Evolutionary conservation across 2,113 vertebrate species (phyloP), one percentile per base, ranked within the genome.

Genomic region (Tretioscincus oriximinensis): DNA sequence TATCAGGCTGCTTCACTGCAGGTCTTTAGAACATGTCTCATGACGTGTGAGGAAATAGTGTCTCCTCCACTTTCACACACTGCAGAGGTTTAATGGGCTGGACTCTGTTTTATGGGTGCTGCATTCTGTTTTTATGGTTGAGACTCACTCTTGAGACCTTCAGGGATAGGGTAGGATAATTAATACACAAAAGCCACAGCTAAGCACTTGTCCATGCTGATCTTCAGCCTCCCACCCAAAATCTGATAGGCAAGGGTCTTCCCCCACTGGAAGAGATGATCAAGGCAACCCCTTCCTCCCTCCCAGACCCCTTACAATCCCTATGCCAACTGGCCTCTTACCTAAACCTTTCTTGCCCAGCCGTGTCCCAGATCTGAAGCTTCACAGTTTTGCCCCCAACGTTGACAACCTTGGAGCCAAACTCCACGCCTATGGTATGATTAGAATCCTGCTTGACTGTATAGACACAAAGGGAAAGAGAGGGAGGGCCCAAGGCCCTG

Each of bases 301-400:
- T 68, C 66, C 20, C 22, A 6, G 24, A 65, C 18, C 7, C 20
- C 60, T 61, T 61, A 22, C 21, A 20, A 21, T 7, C 18, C 60
- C 35, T 41, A 41, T 21, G 18, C 60, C 20, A 20, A 11, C 0
- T 31, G 1, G 3, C 5, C 1, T 12, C 80, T 73, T 94, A 98
- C 97, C 97, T 96, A 90, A 98, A 98, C 61, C 97, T 94, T 74
- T 98, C 97, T 89, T 98, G 97, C 61, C 97, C 97, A 0, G 97
- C 97, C 0, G 97, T 98, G 89, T 98, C 97, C 97, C 97, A 98
- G 83, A 98, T 98, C 95, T 98, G 97, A 78, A 98, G 94, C 84
- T 98, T 98, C 85, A 98, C 97, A 0, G 97, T 97, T 92, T 98
- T 98, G 41, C 97, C 97, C 1, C 95, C 97, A 4, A 98, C 97